Percentiles rank a stretch among this genome's conserved stretches.
Evolutionary conservation across 2,797 vertebrate species (phyloP).

Genomic region (Anguilla megastoma): DNA sequence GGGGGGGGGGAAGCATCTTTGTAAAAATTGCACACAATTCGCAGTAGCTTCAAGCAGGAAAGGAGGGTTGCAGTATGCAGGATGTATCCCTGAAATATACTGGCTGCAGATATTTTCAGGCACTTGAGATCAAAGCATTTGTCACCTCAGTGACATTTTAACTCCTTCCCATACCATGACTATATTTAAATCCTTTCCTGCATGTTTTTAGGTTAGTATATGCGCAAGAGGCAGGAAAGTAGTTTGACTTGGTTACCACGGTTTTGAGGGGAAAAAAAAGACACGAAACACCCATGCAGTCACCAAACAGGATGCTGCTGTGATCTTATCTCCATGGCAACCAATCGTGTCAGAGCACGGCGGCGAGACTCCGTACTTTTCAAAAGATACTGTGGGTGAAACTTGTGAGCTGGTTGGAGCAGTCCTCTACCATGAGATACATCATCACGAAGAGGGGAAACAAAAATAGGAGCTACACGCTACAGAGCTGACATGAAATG

Average conservation of each 20-base stretch:
- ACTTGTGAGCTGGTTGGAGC: not conserved
- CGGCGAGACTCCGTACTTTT: not conserved
- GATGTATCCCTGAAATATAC: not conserved
- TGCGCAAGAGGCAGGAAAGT: not conserved
- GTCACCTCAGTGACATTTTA: not conserved
- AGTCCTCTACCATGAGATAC: not conserved
- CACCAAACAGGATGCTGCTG: conserved; percentile 18
- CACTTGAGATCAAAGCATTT: not conserved
- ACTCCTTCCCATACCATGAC: not conserved
- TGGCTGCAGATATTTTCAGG: not conserved
- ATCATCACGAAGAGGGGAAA: not conserved
- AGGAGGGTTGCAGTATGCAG: not conserved
- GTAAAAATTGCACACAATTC: not conserved
- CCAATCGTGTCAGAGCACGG: not conserved
- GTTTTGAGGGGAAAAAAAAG: not conserved
- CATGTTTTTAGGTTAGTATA: not conserved
- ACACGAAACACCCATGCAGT: not conserved
- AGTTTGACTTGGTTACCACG: not conserved
- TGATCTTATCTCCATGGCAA: not conserved
- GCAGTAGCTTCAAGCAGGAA: not conserved
- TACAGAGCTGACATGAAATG: not conserved
- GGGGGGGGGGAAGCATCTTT: no score
- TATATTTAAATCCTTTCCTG: not conserved
- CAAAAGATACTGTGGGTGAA: not conserved
- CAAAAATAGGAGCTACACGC: not conserved